These are phyloP conservation scores for Pyrgus malvae DNA, from an alignment of 2,888 invertebrate species.

Conservation along the genomic window DNA sequence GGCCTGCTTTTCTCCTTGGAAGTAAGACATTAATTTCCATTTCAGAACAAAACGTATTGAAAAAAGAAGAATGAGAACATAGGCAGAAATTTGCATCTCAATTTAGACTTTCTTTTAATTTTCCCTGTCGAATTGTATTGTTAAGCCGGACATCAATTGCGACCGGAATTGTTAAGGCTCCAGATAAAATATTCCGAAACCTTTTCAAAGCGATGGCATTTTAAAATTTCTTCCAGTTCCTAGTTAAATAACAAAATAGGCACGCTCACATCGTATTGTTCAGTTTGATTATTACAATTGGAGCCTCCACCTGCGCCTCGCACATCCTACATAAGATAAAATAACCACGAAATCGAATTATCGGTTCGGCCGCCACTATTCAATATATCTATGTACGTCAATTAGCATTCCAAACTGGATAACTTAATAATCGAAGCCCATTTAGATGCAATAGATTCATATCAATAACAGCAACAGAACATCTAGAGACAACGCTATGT, in stretches of 20 bases:
- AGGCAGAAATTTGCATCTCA: constrained; percentile 68
- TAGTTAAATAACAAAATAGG: constrained; percentile 30
- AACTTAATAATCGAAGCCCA: constrained; percentile 43
- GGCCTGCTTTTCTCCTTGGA: constrained; percentile 54
- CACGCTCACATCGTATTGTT: constrained; percentile 46
- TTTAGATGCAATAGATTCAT: constrained; percentile 4
- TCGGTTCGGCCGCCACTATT: constrained; percentile 60
- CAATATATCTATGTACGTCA: constrained; percentile 57
- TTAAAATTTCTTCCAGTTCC: constrained; percentile 28
- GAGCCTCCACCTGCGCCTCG: constrained; percentile 60
- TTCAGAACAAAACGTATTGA: constrained; percentile 61
- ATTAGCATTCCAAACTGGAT: constrained; percentile 54
- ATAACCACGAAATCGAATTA: constrained; percentile 78
- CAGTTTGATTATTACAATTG: constrained; percentile 61
- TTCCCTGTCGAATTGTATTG: constrained; percentile 45
- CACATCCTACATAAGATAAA: constrained; percentile 62
- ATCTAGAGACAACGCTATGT: background rate
- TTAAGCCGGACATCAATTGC: constrained; percentile 32
- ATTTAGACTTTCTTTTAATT: constrained; percentile 52
- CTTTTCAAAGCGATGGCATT: constrained; percentile 19
- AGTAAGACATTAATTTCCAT: constrained; percentile 71
- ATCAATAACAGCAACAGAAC: background rate
- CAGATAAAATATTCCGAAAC: constrained; percentile 21
- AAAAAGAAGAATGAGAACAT: constrained; percentile 64
- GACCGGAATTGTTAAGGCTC: constrained; percentile 18